Evolutionary conservation across 2,797 vertebrate genomes (phyloP).

Genomic region (Rhinatrema bivittatum): DNA sequence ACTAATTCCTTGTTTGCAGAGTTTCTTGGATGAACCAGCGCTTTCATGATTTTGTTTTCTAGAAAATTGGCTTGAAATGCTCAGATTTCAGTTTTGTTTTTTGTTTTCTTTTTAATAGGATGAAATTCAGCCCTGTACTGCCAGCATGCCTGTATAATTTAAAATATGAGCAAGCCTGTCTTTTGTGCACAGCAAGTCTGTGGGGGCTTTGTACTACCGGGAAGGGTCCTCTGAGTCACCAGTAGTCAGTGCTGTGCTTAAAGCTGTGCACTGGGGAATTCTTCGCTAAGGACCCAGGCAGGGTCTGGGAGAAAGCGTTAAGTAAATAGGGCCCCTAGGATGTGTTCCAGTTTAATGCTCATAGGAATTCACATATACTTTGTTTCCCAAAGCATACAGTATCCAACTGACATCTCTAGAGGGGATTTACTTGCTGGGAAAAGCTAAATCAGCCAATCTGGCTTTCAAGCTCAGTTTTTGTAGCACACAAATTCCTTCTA

Average conservation of each 20-base stretch:
- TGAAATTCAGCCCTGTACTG: background rate
- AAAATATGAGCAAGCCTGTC: background rate
- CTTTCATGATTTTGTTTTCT: background rate
- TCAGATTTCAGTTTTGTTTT: background rate
- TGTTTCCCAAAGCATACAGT: too few species aligned
- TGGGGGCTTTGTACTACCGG: slow-evolving; percentile 2
- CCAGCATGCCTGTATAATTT: background rate
- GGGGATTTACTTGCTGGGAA: too few species aligned
- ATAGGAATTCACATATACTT: too few species aligned
- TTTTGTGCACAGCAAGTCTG: background rate
- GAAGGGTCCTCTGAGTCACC: slow-evolving; percentile 13
- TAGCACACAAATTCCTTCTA: too few species aligned
- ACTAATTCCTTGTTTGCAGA: background rate
- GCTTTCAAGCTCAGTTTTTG: too few species aligned
- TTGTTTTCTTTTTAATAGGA: background rate
- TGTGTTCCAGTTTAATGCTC: too few species aligned
- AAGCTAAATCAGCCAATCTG: too few species aligned
- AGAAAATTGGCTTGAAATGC: background rate
- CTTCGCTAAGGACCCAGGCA: too few species aligned
- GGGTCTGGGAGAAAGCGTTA: too few species aligned
- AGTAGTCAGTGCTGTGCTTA: slow-evolving; percentile 17
- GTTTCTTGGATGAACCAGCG: slow-evolving; percentile 5
- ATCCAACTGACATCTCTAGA: too few species aligned
- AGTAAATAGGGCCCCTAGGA: too few species aligned
- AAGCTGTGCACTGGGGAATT: too few species aligned